Percentiles rank a stretch among this genome's conserved stretches.
These are phyloP conservation scores for Agriopis leucophaearia DNA, from an alignment of 2,888 invertebrate genomes.

Conservation along the genomic window DNA sequence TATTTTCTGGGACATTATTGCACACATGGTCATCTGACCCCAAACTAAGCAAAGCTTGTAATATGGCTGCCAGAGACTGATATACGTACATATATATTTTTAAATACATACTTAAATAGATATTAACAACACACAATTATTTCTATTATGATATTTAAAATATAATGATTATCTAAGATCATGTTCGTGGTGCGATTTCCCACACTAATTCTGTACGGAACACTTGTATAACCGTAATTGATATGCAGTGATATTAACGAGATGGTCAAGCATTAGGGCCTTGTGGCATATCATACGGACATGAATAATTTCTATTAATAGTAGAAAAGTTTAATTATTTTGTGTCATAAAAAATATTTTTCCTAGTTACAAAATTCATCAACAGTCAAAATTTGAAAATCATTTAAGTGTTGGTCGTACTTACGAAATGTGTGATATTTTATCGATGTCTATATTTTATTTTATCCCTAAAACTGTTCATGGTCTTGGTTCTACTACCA, in stretches of 20 bases:
- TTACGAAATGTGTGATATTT: neutral
- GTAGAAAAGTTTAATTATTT: neutral
- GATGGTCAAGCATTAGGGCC: constrained; percentile 12
- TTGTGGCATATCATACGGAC: neutral
- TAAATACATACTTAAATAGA: no score
- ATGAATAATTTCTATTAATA: neutral
- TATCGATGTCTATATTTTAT: constrained; percentile 5
- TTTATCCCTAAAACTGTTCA: constrained; percentile 53
- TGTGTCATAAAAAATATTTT: neutral
- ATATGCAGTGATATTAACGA: constrained; percentile 49
- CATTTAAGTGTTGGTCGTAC: neutral
- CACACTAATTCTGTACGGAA: constrained; percentile 57
- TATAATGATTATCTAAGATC: constrained; percentile 76
- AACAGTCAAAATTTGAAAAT: neutral
- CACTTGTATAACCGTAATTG: constrained; percentile 62
- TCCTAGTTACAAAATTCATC: neutral
- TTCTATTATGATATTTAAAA: constrained; percentile 85
- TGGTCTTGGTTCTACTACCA: constrained; percentile 64
- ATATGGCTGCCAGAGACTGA: no score
- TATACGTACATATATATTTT: no score
- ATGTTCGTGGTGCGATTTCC: constrained; percentile 74
- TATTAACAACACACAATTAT: constrained; percentile 84
- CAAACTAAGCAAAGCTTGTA: no score
- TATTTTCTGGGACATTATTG: no score
- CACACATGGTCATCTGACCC: no score